phyloP scores from a whole-genome alignment of 2,113 vertebrate genomes.

The Sander lucioperca region DNA sequence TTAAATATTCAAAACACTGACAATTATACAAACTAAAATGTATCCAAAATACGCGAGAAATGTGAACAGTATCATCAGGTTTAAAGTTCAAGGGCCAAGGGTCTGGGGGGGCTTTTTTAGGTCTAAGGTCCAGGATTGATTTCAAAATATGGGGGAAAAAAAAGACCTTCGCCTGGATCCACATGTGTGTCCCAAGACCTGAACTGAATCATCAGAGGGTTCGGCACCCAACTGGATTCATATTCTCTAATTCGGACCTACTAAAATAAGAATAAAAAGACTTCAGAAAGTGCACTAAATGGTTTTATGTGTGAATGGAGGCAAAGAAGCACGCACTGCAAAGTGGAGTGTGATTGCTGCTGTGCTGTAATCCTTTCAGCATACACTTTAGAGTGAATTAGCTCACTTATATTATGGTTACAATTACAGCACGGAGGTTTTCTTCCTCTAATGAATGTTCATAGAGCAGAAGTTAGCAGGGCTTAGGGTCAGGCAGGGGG shows the following conservation, averaged over 20 bases:
- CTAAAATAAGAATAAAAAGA: neutral
- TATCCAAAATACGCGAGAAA: neutral
- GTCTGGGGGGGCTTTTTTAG: neutral
- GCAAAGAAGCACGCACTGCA: neutral
- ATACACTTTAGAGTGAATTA: neutral
- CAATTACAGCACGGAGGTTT: neutral
- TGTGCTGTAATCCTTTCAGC: neutral
- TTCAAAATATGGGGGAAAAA: neutral
- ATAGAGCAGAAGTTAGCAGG: neutral
- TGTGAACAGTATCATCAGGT: neutral
- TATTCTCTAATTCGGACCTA: neutral
- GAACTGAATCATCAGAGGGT: too few species aligned
- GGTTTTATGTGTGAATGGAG: slow-evolving; percentile 2
- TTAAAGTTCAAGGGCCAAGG: neutral
- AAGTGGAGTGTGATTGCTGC: neutral
- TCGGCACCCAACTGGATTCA: neutral
- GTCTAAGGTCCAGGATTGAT: neutral
- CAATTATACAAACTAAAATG: neutral
- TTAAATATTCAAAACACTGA: neutral
- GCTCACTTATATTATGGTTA: neutral
- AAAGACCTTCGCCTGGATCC: neutral
- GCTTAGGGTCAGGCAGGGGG: too few species aligned
- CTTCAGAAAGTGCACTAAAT: neutral
- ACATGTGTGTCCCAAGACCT: neutral
- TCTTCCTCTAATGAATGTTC: neutral